Base-by-base conservation (phyloP, 2,888 invertebrate genomes). In the Trichacis sp. region DNA sequence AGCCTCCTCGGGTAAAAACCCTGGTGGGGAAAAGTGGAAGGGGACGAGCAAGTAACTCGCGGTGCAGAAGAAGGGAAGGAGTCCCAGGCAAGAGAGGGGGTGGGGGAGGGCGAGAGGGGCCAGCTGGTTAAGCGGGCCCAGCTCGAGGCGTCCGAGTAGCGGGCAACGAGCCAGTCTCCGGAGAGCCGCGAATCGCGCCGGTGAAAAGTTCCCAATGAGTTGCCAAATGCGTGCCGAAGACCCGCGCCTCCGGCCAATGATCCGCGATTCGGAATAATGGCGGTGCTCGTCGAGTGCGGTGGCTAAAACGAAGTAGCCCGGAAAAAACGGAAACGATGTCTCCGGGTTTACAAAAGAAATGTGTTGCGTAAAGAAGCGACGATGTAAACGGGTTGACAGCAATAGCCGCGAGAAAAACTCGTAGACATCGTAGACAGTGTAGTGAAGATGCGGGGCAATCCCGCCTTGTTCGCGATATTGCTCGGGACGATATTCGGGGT, bases 401-500 rank as follows among this genome's bases (percentile, higher is more conserved):
- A 40, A 33, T 43, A 53, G 61, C 33, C 45, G 48, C 29, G 63
- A 38, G n/a, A n/a, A n/a, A n/a, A n/a, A n/a, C n/a, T n/a, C n/a
- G n/a, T n/a, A n/a, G n/a, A n/a, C n/a, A n/a, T n/a, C n/a, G n/a
- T n/a, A n/a, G n/a, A n/a, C n/a, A n/a, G n/a, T n/a, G n/a, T n/a
- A n/a, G n/a, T n/a, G n/a, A 82, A 77, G 69, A 83, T 84, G 82
- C 83, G 78, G 77, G 87, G 86, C 81, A 87, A 87, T 80, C 86
- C 87, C 78, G 87, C 87, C 77, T 86, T 88, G 83, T 87, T 88
- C 82, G 87, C 88, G 77, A 85, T 88, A 79, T 84, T 88, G 69
- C 84, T 88, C 78, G 88, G 88, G 76, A 88, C 88, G 81, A 86
- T 88, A 79, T 88, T 89, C 84, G 88, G 88, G 64, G 88, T 88